phyloP scores from a whole-genome alignment of 2,797 vertebrate genomes.

The Acanthis flammea region DNA sequence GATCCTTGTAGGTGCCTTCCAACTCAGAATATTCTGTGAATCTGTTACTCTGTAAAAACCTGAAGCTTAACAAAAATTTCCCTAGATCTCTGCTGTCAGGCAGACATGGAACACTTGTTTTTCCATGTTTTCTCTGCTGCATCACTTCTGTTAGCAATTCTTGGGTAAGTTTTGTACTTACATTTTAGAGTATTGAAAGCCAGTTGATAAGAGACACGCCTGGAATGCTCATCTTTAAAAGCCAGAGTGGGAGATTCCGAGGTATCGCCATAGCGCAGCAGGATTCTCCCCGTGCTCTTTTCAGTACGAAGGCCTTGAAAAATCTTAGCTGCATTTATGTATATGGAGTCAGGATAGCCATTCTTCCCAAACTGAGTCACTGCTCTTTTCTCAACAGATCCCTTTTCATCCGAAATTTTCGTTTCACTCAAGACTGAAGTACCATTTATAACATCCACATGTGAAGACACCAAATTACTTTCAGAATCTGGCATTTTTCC shows the following conservation, averaged over 20 bases:
- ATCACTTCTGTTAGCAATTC: neutral
- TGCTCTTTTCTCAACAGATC: neutral
- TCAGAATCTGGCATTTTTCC: slow-evolving; percentile 46
- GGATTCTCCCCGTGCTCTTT: slow-evolving; percentile 69
- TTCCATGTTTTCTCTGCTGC: neutral
- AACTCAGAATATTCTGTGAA: neutral
- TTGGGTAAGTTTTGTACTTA: slow-evolving; percentile 74
- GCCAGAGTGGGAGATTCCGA: slow-evolving; percentile 6
- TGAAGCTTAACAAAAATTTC: neutral
- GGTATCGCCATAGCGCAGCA: slow-evolving; percentile 78
- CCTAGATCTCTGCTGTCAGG: neutral
- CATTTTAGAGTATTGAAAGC: slow-evolving; percentile 90
- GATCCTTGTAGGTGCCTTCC: neutral
- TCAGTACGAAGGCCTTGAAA: slow-evolving; percentile 82
- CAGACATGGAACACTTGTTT: neutral
- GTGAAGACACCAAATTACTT: neutral
- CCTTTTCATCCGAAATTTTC: neutral
- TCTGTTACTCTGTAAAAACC: neutral
- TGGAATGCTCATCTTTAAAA: slow-evolving; percentile 72
- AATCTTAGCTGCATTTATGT: slow-evolving; percentile 83
- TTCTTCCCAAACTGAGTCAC: slow-evolving; percentile 16
- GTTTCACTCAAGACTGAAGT: slow-evolving; percentile 34
- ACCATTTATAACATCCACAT: neutral
- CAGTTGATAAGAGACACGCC: slow-evolving; percentile 78
- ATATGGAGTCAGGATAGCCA: slow-evolving; percentile 79